phyloP scores from a whole-genome alignment of 2,888 invertebrate species.

The Crioceris asparagi region DNA sequence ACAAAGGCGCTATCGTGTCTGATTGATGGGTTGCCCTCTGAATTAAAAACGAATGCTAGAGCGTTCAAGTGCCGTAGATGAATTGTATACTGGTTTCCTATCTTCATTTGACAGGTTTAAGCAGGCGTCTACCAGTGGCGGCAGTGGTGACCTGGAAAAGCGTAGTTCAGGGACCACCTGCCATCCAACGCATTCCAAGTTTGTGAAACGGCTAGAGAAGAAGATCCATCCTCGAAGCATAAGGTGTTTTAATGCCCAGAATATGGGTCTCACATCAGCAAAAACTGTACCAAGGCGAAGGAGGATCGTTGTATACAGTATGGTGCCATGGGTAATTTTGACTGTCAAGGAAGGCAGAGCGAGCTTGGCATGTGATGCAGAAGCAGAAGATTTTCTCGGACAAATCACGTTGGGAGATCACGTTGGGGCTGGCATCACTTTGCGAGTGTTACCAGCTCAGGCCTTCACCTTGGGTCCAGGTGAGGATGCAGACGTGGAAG shows the following conservation, averaged over 20 bases:
- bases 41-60: slow-evolving; percentile 16
- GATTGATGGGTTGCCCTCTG: slow-evolving; percentile 17
- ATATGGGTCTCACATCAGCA: background rate
- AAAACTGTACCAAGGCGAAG: background rate
- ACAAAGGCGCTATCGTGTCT: slow-evolving; percentile 16
- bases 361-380: background rate
- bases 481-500: background rate
- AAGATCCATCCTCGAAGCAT: no score
- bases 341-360: background rate
- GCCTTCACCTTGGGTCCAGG: background rate
- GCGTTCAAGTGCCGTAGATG: slow-evolving; percentile 10
- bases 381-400: no score
- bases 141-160: background rate
- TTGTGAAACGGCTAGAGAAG: background rate
- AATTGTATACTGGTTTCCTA: background rate
- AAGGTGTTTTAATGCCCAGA: no score
- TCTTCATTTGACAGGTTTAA: background rate
- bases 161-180: background rate
- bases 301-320: background rate
- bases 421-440: background rate
- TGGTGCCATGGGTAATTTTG: background rate
- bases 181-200: background rate
- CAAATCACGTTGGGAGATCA: no score
- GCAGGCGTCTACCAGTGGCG: background rate
- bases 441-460: background rate